Evolutionary conservation across 1,140 invertebrate species (phyloP), one percentile per base, ranked within the genome.

Genomic region (Cephus cinctus): DNA sequence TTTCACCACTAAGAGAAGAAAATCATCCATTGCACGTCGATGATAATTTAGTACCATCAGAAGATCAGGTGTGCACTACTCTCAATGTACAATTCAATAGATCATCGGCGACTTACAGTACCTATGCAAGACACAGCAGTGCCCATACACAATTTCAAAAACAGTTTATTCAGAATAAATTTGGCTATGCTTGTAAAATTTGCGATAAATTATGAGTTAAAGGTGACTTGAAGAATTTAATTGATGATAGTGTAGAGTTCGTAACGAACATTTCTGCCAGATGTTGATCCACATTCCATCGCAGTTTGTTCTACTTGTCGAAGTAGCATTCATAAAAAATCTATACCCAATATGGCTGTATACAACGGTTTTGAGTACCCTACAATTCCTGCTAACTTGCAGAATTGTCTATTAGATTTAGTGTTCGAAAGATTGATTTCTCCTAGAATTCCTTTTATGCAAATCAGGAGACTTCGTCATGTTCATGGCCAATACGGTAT

Each of bases 401-500:
- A 52, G 18, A 22, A 22, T 20, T n/a, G n/a, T n/a, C n/a, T n/a
- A n/a, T 47, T 61, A 20, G 44, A 61, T 50, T 32, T 51, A 11
- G 21, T 64, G n/a, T 15, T 32, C 12, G 52, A 64, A 52, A 19
- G 56, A 50, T 49, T 71, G 14, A 53, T 71, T 23, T 68, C 63
- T 19, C 69, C 65, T 11, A 35, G 60, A 48, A 39, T 71, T 22
- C 60, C 65, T 8, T 71, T 71, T 42, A 67, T 69, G 59, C 61
- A 71, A 59, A 61, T 70, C 16, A 44, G 62, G 47, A 46, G 63
- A 23, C 48, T 70, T 8, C 14, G 63, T 16, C 56, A 69, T 48
- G 42, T 59, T 40, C 3, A 64, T 5, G 65, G 60, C 35, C 35
- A 47, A 19, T 47, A 14, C 23, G 34, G 34, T 1, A 47, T 47